A percentile compares a stretch with the other conserved stretches of the same genome.
phyloP scores from a whole-genome alignment of 2,113 vertebrate species.

The Rafetus swinhoei region DNA sequence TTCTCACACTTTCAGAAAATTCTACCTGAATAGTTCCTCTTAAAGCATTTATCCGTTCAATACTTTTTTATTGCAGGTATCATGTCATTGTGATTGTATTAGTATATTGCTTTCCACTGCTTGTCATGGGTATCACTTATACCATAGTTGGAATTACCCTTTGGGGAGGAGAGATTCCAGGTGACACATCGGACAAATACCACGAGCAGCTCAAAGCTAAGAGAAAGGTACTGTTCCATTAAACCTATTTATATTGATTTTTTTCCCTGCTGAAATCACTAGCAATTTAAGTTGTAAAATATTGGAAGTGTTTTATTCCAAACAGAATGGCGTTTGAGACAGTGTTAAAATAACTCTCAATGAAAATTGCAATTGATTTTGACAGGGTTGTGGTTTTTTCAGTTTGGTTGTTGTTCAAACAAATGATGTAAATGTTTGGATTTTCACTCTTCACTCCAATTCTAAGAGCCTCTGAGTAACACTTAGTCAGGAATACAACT shows the following conservation, averaged over 20 bases:
- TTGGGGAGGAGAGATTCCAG: conserved; percentile 97
- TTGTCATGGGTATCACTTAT: conserved; percentile 96
- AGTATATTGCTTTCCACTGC: conserved; percentile 92
- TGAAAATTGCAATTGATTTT: background rate
- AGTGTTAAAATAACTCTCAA: background rate
- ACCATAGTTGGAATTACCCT: conserved; percentile 94
- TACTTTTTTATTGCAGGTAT: conserved; percentile 82
- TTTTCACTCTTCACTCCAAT: background rate
- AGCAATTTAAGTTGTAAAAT: background rate
- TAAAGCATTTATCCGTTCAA: conserved; percentile 2
- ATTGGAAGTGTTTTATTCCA: background rate
- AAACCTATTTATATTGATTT: background rate
- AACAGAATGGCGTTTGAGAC: background rate
- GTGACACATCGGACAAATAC: conserved; percentile 93
- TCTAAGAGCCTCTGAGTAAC: background rate
- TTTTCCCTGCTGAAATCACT: background rate
- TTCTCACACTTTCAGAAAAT: background rate
- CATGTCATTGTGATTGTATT: conserved; percentile 91
- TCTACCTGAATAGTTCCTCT: background rate
- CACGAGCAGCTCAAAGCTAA: conserved; percentile 95
- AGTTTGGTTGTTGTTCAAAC: background rate
- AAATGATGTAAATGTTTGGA: background rate
- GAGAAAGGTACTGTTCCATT: conserved; percentile 88
- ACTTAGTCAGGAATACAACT: background rate
- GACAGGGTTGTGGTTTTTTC: background rate